A percentile compares a stretch with the other conserved stretches of the same genome.
phyloP scores from a whole-genome alignment of 2,797 vertebrate species.

The Hephaestus fuliginosus region DNA sequence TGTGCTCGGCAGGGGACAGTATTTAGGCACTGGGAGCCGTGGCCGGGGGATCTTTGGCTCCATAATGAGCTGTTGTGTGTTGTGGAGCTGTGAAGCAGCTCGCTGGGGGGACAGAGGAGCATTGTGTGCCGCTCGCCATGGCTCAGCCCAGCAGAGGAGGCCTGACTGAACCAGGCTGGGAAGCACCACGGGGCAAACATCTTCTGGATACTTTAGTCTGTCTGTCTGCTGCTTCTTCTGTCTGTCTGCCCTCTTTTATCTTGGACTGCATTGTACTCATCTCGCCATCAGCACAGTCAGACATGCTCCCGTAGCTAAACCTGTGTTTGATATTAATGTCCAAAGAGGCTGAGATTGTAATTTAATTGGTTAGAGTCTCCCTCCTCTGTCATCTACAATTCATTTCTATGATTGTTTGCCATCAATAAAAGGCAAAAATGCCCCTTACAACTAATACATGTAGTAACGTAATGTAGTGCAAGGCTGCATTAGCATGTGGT shows the following conservation, averaged over 20 bases:
- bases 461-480: neutral
- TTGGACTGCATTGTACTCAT: neutral
- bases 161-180: slow-evolving; percentile 65
- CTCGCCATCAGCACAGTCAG: neutral
- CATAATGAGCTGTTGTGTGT: slow-evolving; percentile 84
- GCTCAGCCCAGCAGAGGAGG: slow-evolving; percentile 61
- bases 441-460: neutral
- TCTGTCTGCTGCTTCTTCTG: slow-evolving; percentile 20
- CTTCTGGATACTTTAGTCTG: slow-evolving; percentile 59
- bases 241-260: slow-evolving; percentile 24
- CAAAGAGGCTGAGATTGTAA: neutral
- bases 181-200: slow-evolving; percentile 78
- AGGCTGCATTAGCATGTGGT: neutral
- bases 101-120: slow-evolving; percentile 73
- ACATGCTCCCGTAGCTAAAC: neutral
- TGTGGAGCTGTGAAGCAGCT: slow-evolving; percentile 78
- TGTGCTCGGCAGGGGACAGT: slow-evolving; percentile 81
- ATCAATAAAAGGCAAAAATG: neutral
- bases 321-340: neutral
- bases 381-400: neutral
- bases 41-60: slow-evolving; percentile 71
- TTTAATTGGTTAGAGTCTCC: neutral
- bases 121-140: slow-evolving; percentile 72
- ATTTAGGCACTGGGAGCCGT: slow-evolving; percentile 77
- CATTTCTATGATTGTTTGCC: neutral